Base-by-base conservation (phyloP, 2,888 invertebrate species). In the Junonia oenone region DNA sequence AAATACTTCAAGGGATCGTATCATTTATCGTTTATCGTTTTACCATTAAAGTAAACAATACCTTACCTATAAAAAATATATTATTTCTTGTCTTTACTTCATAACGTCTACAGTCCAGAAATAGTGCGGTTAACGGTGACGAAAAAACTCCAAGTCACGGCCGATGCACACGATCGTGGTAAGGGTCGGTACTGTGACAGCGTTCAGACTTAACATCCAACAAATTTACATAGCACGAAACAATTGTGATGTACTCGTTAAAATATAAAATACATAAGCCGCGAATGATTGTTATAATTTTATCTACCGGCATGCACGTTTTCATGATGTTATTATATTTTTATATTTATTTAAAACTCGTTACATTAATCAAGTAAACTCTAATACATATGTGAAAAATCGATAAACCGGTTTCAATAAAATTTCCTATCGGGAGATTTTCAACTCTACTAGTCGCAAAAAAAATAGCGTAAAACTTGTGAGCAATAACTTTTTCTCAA, bases 131-230 rank as follows among this genome's bases (percentile, higher is more conserved):
- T 47, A 51, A 47, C 53, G 37, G 51, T 50, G 58, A 52, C 9
- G 58, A 61, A 63, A 61, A 61, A 57, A 68, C 59, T 26, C 58
- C 62, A 66, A 72, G 81, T 81, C 80, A 84, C 79, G 83, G 75
- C 75, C 67, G 59, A 68, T 56, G 72, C 70, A 69, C 74, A 72
- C 69, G 71, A 73, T 70, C 66, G 69, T 71, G 76, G 66, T 68
- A 69, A 71, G 66, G 65, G 66, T 65, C 67, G 66, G 38, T 26
- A 13, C 43, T 43, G 61, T 68, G 67, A 70, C 67, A 70, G 63
- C 45, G 47, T 35, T 37, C 35, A 54, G 43, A 58, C 55, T 49
- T 51, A 51, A 54, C 58, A 47, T 40, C 43, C n/a, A 37, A 6
- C 26, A 26, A 47, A 46, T 56, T 37, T 45, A 17, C 27, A 45